Percentiles rank a stretch among this genome's conserved stretches.
phyloP scores from a whole-genome alignment of 2,113 vertebrate genomes.

The Micronycteris hirsuta region DNA sequence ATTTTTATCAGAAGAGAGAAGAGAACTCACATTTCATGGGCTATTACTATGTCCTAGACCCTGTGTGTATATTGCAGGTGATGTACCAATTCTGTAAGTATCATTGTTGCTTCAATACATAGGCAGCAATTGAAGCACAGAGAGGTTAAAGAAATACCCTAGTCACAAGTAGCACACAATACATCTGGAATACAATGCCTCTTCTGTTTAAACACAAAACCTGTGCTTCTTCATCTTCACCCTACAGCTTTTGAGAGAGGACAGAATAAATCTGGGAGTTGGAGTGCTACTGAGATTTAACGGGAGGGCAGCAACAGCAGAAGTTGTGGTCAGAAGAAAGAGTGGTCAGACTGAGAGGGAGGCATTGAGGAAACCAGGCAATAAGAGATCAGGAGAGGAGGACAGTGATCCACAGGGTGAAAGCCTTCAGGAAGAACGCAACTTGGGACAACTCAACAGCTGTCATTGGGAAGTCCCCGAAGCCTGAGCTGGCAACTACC shows the following conservation, averaged over 20 bases:
- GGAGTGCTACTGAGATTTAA: background rate
- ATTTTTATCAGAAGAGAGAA: background rate
- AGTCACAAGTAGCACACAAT: background rate
- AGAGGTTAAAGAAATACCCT: background rate
- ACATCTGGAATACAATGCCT: background rate
- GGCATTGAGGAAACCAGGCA: background rate
- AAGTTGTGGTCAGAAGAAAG: background rate
- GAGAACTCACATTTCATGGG: background rate
- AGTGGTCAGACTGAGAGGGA: background rate
- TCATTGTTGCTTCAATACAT: background rate
- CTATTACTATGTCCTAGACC: background rate
- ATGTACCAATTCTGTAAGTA: background rate
- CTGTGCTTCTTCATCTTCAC: background rate
- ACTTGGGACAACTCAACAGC: background rate
- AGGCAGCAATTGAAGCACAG: background rate
- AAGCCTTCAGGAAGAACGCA: background rate
- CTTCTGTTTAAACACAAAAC: background rate
- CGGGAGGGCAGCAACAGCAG: background rate
- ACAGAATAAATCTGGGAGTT: background rate
- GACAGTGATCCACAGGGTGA: background rate
- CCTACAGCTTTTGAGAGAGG: background rate
- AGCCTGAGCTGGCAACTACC: background rate
- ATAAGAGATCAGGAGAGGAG: background rate
- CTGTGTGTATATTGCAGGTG: background rate
- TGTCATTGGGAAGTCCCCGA: background rate